Percentiles rank a stretch among this genome's conserved stretches.
Evolutionary conservation across 2,797 vertebrate species (phyloP).

Genomic region (Pachyuromys duprasi): DNA sequence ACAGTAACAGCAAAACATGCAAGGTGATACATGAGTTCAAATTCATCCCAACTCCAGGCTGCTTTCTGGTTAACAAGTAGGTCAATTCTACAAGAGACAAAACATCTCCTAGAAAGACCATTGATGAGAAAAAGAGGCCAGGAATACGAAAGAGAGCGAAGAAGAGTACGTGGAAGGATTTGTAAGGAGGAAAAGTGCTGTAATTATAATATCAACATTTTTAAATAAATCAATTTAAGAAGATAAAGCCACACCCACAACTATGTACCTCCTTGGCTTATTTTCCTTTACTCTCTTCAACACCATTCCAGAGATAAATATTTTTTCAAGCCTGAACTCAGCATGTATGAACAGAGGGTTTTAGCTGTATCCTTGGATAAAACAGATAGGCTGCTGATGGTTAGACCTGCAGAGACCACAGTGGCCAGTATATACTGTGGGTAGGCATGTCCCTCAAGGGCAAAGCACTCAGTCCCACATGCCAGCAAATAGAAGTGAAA

Average conservation of each 20-base stretch:
- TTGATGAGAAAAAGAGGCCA: not conserved
- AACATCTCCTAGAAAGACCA: not conserved
- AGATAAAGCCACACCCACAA: not conserved
- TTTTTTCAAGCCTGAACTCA: not conserved
- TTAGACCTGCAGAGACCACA: not conserved
- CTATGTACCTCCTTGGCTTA: no score
- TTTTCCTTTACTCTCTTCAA: not conserved
- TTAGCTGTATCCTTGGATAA: not conserved
- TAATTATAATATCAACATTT: not conserved
- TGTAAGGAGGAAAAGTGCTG: not conserved
- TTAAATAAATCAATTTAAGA: not conserved
- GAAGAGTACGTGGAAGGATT: not conserved
- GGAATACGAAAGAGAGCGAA: not conserved
- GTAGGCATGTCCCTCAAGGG: not conserved
- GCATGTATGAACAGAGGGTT: not conserved
- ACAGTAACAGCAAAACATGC: not conserved
- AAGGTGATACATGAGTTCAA: not conserved
- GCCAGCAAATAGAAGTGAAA: not conserved
- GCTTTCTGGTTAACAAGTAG: not conserved
- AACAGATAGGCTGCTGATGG: not conserved
- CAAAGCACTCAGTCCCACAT: not conserved
- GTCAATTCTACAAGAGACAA: not conserved
- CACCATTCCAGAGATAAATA: not conserved
- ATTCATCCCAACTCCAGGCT: not conserved
- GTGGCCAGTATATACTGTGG: rapidly evolving